These are phyloP conservation scores for Pituophis catenifer DNA, from an alignment of 2,113 vertebrate species.

Conservation along the genomic window DNA sequence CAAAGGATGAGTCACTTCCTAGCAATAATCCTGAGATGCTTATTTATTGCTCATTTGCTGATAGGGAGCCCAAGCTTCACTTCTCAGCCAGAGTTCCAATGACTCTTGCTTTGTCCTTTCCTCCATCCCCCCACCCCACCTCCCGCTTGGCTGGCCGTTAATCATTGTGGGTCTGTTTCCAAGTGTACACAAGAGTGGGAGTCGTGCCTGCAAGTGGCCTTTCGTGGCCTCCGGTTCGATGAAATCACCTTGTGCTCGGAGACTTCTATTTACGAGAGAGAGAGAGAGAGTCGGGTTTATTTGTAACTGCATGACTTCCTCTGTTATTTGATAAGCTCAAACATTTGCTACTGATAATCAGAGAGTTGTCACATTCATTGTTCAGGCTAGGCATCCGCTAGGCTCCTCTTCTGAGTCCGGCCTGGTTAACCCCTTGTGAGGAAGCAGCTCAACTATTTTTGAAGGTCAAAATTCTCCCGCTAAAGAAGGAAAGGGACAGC, in stretches of 20 bases:
- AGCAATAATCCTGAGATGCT: constrained; percentile 66
- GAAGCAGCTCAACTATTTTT: constrained; percentile 35
- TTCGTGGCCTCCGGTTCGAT: constrained; percentile 77
- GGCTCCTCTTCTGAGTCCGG: constrained; percentile 4
- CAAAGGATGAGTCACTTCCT: constrained; percentile 79
- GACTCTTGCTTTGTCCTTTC: constrained; percentile 45
- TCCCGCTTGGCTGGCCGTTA: constrained; percentile 69
- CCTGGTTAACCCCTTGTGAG: constrained; percentile 67
- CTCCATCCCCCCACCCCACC: not conserved
- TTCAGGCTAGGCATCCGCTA: constrained; percentile 63
- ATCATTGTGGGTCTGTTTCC: constrained; percentile 64
- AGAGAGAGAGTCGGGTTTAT: constrained; percentile 73
- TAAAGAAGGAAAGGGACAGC: not conserved
- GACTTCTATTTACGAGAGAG: constrained; percentile 78
- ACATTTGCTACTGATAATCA: constrained; percentile 82
- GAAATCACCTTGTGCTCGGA: constrained; percentile 74
- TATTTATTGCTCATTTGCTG: constrained; percentile 73
- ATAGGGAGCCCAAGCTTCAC: constrained; percentile 59
- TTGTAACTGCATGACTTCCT: constrained; percentile 86
- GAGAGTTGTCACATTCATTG: constrained; percentile 82
- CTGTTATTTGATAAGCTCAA: constrained; percentile 82
- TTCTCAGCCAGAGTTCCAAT: constrained; percentile 42
- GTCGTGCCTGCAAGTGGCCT: constrained; percentile 70
- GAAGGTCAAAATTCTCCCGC: not conserved
- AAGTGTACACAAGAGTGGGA: constrained; percentile 63